Evolutionary conservation across 2,113 vertebrate species (phyloP).

Genomic region (Butorides virescens): DNA sequence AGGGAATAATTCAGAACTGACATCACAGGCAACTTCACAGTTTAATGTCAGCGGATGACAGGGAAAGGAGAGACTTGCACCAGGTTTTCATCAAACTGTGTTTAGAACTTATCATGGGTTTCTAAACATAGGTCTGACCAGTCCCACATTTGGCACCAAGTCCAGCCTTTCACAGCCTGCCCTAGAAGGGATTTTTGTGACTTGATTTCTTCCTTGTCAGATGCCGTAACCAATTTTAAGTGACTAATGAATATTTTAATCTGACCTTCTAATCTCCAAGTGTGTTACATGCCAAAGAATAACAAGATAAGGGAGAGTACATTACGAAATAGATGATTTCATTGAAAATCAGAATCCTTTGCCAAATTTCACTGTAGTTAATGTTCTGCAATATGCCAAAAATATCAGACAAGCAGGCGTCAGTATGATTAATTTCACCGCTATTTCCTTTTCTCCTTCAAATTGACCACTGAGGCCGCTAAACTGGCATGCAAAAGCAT

Average conservation of each 20-base stretch:
- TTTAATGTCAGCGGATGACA: constrained; percentile 47
- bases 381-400: constrained; percentile 52
- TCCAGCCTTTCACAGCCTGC: neutral
- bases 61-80: constrained; percentile 43
- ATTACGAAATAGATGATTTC: constrained; percentile 28
- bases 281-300: constrained; percentile 6
- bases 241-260: constrained; percentile 49
- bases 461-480: constrained; percentile 44
- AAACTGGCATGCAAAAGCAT: neutral
- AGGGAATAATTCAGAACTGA: constrained; percentile 62
- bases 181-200: constrained; percentile 18
- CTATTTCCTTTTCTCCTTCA: constrained; percentile 24
- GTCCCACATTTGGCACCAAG: constrained; percentile 28
- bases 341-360: constrained; percentile 34
- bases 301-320: neutral
- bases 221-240: neutral
- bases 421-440: constrained; percentile 65
- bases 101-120: constrained; percentile 47
- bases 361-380: constrained; percentile 43
- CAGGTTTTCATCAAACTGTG: constrained; percentile 64
- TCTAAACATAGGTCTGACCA: constrained; percentile 61
- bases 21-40: constrained; percentile 54
- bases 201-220: constrained; percentile 30
- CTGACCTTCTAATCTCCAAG: neutral
- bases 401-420: constrained; percentile 69